These are phyloP conservation scores for Eilema griseolum DNA, from an alignment of 2,888 invertebrate genomes.

Conservation along the genomic window DNA sequence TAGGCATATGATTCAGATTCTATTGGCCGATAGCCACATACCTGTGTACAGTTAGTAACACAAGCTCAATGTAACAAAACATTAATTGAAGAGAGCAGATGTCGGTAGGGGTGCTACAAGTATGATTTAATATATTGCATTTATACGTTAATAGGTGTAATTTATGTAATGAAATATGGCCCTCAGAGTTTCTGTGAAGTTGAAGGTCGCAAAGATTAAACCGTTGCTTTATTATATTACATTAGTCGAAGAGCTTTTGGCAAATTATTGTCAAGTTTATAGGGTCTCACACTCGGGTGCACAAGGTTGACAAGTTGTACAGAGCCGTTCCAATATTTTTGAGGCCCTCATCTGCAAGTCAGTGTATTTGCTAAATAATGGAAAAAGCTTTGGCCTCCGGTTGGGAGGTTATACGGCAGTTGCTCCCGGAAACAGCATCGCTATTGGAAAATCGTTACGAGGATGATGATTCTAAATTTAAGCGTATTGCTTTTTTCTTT, in stretches of 20 bases:
- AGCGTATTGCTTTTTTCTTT: too few relatives aligned
- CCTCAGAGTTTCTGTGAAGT: slow-evolving; percentile 9
- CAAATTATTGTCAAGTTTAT: not conserved
- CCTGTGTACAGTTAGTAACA: slow-evolving; percentile 62
- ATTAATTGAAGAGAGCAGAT: slow-evolving; percentile 71
- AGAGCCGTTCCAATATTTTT: too few relatives aligned
- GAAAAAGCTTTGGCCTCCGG: too few relatives aligned
- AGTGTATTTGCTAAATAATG: too few relatives aligned
- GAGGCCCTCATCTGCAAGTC: too few relatives aligned
- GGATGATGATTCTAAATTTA: too few relatives aligned
- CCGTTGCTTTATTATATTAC: slow-evolving; percentile 6
- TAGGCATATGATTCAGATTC: slow-evolving; percentile 25
- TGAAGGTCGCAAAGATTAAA: slow-evolving; percentile 18
- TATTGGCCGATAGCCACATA: slow-evolving; percentile 26
- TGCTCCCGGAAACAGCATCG: too few relatives aligned
- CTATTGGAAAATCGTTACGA: too few relatives aligned
- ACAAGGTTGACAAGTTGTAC: too few relatives aligned
- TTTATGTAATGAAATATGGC: slow-evolving; percentile 19
- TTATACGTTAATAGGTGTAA: slow-evolving; percentile 18
- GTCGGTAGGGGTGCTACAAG: slow-evolving; percentile 54
- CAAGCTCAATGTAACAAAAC: slow-evolving; percentile 69
- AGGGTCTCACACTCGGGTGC: too few relatives aligned
- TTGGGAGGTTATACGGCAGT: too few relatives aligned
- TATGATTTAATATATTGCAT: slow-evolving; percentile 47
- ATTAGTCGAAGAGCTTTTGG: not conserved